Evolutionary conservation across 2,113 vertebrate genomes (phyloP), one percentile per base, ranked within the genome.

Genomic region (Podiceps cristatus): DNA sequence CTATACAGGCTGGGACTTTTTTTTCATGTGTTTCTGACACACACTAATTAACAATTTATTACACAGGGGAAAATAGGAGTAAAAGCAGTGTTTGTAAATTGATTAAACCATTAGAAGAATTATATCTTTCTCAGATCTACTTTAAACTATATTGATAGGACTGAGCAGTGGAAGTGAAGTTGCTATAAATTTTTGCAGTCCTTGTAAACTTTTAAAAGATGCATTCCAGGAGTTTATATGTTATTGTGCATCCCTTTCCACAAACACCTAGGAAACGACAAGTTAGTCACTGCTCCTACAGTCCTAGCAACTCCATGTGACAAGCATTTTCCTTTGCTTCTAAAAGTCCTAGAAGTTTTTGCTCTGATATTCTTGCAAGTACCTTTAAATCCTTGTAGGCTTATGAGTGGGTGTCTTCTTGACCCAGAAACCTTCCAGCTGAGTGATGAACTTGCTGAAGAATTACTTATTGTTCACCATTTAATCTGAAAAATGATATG

Each of bases 21-120:
- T 88, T 75, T 63, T 4, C 14, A 12, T 62, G 27, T 68, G 18
- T 93, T 95, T 78, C 58, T 69, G 31, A 85, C 53, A 64, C 27
- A 69, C 7, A 28, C 74, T 91, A 95, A 96, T 97, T 96, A 97
- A 93, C 62, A 91, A 95, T 96, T 96, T 94, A 95, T 95, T 90
- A 93, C 81, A 88, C 62, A 69, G 7, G 93, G 77, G 85, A 50
- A 95, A 97, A 94, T 9, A 85, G n/a, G 24, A 96, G 74, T 90
- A 95, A 96, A 95, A 93, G n/a, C 33, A 93, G 31, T 49, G 37
- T 86, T 95, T 1, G 0, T 71, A 96, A 96, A 97, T 94, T 93
- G 91, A 96, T 94, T 96, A 97, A 97, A 91, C 55, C 55, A 93
- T 96, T 95, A 94, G 86, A 88, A 94, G 62, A 91, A 95, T 94